These are phyloP conservation scores for Gadus chalcogrammus DNA, from an alignment of 2,113 vertebrate genomes.

Conservation along the genomic window DNA sequence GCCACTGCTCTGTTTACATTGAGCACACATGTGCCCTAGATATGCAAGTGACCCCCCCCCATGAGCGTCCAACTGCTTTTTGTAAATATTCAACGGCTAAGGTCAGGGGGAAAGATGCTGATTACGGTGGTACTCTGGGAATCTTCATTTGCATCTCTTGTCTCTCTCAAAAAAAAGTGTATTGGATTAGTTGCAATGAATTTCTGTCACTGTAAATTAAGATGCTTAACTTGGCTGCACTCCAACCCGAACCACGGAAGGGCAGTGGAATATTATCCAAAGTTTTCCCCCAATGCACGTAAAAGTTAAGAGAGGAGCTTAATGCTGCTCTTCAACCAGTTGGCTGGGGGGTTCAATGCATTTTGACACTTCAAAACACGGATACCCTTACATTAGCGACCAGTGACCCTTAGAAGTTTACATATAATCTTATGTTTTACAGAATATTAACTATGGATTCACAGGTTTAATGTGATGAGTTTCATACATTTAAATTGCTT, in stretches of 20 bases:
- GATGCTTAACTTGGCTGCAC: constrained; percentile 56
- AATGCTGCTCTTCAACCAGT: background rate
- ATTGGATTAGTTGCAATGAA: constrained; percentile 22
- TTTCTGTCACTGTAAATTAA: constrained; percentile 63
- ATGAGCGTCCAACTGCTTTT: constrained; percentile 26
- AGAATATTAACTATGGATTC: too few species aligned
- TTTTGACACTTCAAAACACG: too few species aligned
- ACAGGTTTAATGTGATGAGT: too few species aligned
- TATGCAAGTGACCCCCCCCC: constrained; percentile 57
- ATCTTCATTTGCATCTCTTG: constrained; percentile 18
- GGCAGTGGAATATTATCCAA: constrained; percentile 57
- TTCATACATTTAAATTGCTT: too few species aligned
- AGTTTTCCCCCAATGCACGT: constrained; percentile 45
- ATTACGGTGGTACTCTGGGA: constrained; percentile 29
- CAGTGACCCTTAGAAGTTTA: too few species aligned
- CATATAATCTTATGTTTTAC: too few species aligned
- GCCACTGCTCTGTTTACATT: constrained; percentile 57
- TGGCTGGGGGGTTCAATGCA: constrained; percentile 8
- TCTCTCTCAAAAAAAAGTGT: constrained; percentile 12
- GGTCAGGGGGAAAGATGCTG: constrained; percentile 40
- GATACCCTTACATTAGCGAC: too few species aligned
- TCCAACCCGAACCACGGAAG: constrained; percentile 42
- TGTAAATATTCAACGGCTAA: constrained; percentile 37
- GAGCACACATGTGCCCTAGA: constrained; percentile 64
- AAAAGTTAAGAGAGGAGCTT: constrained; percentile 21